Evolutionary conservation across 2,797 vertebrate genomes (phyloP).

Genomic region (Philypnodon macrostomus): DNA sequence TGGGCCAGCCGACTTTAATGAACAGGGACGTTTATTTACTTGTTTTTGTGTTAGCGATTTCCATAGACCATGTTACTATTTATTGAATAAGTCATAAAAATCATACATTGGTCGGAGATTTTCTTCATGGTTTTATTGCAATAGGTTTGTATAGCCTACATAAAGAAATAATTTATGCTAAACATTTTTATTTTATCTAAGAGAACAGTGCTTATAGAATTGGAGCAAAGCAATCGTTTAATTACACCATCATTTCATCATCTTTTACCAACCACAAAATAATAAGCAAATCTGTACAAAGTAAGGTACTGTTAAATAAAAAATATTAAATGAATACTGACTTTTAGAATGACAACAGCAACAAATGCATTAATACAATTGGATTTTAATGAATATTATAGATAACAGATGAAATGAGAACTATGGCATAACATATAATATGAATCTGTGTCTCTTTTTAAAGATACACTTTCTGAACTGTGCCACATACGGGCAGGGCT

Average conservation of each 20-base stretch:
- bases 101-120: not conserved
- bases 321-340: not conserved
- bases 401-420: not conserved
- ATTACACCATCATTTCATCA: constrained; percentile 1
- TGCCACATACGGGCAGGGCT: constrained; percentile 36
- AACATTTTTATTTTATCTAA: not conserved
- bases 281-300: constrained; percentile 4
- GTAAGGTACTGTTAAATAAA: constrained; percentile 7
- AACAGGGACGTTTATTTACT: too few species aligned
- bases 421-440: not conserved
- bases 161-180: constrained; percentile 9
- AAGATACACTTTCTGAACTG: constrained; percentile 49
- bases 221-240: not conserved
- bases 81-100: too few species aligned
- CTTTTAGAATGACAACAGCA: not conserved
- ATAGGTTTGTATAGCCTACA: not conserved
- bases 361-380: not conserved
- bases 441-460: constrained; percentile 36
- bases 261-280: not conserved
- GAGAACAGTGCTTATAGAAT: constrained; percentile 1
- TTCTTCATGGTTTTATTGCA: not conserved
- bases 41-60: too few species aligned
- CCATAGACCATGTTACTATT: too few species aligned
- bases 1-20: too few species aligned
- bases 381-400: not conserved